phyloP scores from a whole-genome alignment of 1,140 invertebrate species.

The Tenebrio molitor region DNA sequence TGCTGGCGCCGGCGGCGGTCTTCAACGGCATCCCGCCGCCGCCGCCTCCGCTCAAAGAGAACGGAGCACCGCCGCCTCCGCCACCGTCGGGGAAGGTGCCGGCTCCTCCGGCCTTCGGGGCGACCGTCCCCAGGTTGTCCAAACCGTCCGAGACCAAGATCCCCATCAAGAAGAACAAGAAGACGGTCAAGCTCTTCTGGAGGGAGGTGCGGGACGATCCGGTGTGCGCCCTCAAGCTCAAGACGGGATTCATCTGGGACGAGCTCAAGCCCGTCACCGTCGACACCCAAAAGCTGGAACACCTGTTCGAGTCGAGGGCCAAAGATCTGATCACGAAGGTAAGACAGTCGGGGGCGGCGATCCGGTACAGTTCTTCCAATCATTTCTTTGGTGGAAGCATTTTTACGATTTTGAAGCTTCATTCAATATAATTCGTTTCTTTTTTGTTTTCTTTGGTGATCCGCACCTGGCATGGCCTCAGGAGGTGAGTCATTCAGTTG shows the following conservation, averaged over 20 bases:
- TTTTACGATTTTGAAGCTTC: slow-evolving; percentile 36
- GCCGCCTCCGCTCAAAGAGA: slow-evolving; percentile 74
- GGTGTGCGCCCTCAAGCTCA: slow-evolving; percentile 76
- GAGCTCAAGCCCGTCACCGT: slow-evolving; percentile 87
- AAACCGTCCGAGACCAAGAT: slow-evolving; percentile 65
- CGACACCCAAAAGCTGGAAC: slow-evolving; percentile 95
- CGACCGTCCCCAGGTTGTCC: slow-evolving; percentile 67
- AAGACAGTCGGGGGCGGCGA: slow-evolving; percentile 44
- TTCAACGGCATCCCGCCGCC: slow-evolving; percentile 79
- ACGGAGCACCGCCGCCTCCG: slow-evolving; percentile 66
- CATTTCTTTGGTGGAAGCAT: slow-evolving; percentile 39
- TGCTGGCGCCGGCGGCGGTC: slow-evolving; percentile 73
- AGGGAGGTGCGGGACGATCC: slow-evolving; percentile 92
- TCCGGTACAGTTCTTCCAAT: background rate
- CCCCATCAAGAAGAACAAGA: slow-evolving; percentile 89
- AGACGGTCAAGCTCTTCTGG: slow-evolving; percentile 99
- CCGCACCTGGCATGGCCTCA: slow-evolving; percentile 61
- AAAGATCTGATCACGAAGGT: slow-evolving; percentile 97
- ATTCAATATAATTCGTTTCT: slow-evolving; percentile 55
- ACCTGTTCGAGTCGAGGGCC: slow-evolving; percentile 96
- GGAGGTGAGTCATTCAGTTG: slow-evolving; percentile 63
- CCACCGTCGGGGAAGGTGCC: slow-evolving; percentile 64
- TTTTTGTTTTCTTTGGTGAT: slow-evolving; percentile 61
- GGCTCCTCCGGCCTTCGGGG: slow-evolving; percentile 59
- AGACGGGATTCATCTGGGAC: slow-evolving; percentile 93